Base-by-base conservation (phyloP, 2,888 invertebrate species). In the Siphonodentalium dalli region DNA sequence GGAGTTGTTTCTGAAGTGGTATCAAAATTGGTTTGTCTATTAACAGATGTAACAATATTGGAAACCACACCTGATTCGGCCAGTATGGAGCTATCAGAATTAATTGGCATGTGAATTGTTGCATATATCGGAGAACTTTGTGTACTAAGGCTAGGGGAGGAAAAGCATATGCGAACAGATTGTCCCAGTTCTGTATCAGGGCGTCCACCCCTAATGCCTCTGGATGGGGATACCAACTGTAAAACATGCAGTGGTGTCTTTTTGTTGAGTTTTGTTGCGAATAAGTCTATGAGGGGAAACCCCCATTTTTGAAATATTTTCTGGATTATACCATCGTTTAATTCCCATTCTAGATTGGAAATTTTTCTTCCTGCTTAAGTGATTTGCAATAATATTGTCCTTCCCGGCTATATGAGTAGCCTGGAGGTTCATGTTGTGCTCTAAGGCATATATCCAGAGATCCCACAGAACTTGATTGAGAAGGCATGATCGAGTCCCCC, bases 381-480 rank as follows among this genome's bases (percentile, higher is more conserved):
- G 21, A 24, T 41, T 27, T 41, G 41, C 41, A 13, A 41, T 6
- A 8, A 27, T 24, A 41, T 41, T 41, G n/a, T 21, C 13, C 9
- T n/a, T 24, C 41, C 23, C 41, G 1, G 41, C 41, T 7, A 41
- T 41, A 27, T 41, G 41, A 23, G 41, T 27, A 5, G 41, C 24
- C 27, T 18, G 20, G 1, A 41, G 24, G n/a, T n/a, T n/a, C n/a
- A n/a, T n/a, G n/a, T n/a, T 21, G 11, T 31, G 13, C 15, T 15
- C 13, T 2, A 2, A 15, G 13, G 13, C 13, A n/a, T 15, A 15
- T 18, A 15, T n/a, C 33, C 33, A 33, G 6, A 38, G 13, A 4
- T 3, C 38, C 38, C 38, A 13, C 18, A 13, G 13, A 20, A 13
- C 18, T 13, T 38, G 18, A 15, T 18, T 15, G n/a, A n/a, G n/a